Base-by-base conservation (phyloP, 2,797 vertebrate genomes). In the Myotis myotis region DNA sequence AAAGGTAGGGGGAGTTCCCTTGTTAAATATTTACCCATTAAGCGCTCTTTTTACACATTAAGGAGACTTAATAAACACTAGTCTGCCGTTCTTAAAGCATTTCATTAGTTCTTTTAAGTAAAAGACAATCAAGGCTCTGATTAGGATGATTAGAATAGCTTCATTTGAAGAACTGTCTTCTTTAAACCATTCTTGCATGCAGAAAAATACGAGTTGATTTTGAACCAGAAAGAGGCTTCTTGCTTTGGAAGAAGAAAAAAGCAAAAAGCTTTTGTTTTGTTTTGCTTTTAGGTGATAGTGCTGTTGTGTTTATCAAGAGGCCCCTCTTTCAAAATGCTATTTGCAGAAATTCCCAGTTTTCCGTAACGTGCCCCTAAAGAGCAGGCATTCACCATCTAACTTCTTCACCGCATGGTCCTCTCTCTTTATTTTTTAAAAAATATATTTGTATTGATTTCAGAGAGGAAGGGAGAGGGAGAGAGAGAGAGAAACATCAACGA, bases 1-100 rank as follows among this genome's bases (percentile, higher is more conserved):
- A 97, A 95, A 97, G 71, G 86, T 25, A 15, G 6, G 94, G 93
- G 89, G 89, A 95, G 83, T 88, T 96, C 95, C 96, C 96, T 89
- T 87, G 60, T 91, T 79, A 89, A 93, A 81, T 84, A 93, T 81
- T 96, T 92, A 83, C 68, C 75, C 90, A 47, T 53, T 66, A 74
- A 83, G 44, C 6, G 41, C 25, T 80, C n/a, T 78, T 96, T 75
- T 30, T 89, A 62, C 76, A 64, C 44, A n/a, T 84, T 70, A 44
- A 80, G 70, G 86, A 88, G 55, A 79, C 53, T 91, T 95, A 85
- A 60, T 87, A 93, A 95, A 80, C n/a, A 82, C 23, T 23, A 80
- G 44, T 25, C 81, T 80, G 30, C 36, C 64, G 33, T 86, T 93
- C 70, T 72, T 75, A 55, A 89, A 71, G 76, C 49, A 72, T 76